Evolutionary conservation across 2,888 invertebrate genomes (phyloP), one percentile per base, ranked within the genome.

Genomic region (Gnatocerus cornutus): DNA sequence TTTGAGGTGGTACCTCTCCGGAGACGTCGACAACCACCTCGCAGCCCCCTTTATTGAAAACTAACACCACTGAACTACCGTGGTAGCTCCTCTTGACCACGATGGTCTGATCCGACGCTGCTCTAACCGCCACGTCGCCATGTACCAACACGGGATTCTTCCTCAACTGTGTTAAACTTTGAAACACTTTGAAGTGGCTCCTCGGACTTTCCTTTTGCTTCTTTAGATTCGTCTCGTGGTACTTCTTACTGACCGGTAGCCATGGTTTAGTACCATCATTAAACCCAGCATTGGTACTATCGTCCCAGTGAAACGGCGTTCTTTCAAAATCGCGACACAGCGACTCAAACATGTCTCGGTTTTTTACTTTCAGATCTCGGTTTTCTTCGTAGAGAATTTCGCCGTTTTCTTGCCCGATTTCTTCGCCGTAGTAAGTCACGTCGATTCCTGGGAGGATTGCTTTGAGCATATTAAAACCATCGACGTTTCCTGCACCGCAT

Each of bases 361-460:
- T 75, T 77, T 55, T 84, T 0, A 88, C 91, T 7, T 85, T 86
- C 0, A 90, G 89, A 82, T 91, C 91, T 30, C 87, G 71, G 0
- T 83, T 81, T 77, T 87, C 81, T 27, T 84, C 82, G 77, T 82
- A 88, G 0, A 86, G 85, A 8, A 90, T 87, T 80, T 79, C 9
- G 81, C 86, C 85, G 78, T 93, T 89, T 70, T 86, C 81, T 90
- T 93, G 90, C 0, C 91, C 93, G 45, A 95, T 88, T 85, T 94
- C 94, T 78, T 95, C 94, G 2, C 94, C 95, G 86, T 97, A 94
- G 80, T 97, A 97, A 0, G 94, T 93, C 6, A 96, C 90, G 14
- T 92, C 90, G 3, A 95, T 89, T 41, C 97, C 97, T 1, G 96
- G 96, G 59, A 97, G 85, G 12, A 96, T 48, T 80, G 95, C 86